phyloP scores from a whole-genome alignment of 1,140 invertebrate genomes.

The Sitophilus oryzae region DNA sequence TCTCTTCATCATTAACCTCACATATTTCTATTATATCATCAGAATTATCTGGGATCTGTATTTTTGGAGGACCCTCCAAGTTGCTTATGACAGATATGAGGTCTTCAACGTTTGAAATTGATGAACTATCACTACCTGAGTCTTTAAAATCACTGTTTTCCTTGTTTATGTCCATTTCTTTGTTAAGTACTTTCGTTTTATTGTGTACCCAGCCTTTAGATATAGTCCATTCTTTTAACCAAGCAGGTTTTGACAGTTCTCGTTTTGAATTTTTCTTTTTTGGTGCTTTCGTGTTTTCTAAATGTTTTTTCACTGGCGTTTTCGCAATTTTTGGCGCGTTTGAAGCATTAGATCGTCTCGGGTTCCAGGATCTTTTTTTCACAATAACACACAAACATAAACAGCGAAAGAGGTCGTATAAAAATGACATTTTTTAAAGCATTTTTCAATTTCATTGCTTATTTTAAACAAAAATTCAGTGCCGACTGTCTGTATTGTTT shows the following conservation, averaged over 20 bases:
- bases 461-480: neutral
- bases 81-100: slow-evolving; percentile 30
- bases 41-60: neutral
- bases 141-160: neutral
- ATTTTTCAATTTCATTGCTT: neutral
- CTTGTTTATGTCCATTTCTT: slow-evolving; percentile 16
- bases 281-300: slow-evolving; percentile 15
- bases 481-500: too few species aligned
- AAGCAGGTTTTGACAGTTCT: slow-evolving; percentile 35
- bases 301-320: slow-evolving; percentile 15
- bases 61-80: slow-evolving; percentile 3
- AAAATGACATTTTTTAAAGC: slow-evolving; percentile 22
- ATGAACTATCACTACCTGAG: slow-evolving; percentile 26
- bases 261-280: slow-evolving; percentile 11
- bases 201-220: slow-evolving; percentile 44
- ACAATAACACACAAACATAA: slow-evolving; percentile 34
- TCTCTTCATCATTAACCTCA: neutral
- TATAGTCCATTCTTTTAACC: slow-evolving; percentile 44
- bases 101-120: slow-evolving; percentile 35
- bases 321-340: slow-evolving; percentile 1
- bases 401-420: slow-evolving; percentile 28
- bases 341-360: slow-evolving; percentile 6
- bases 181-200: slow-evolving; percentile 34
- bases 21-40: neutral
- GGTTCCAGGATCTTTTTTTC: slow-evolving; percentile 29